Percentiles rank a stretch among this genome's conserved stretches.
These are phyloP conservation scores for Bathynomus jamesi DNA, from an alignment of 1,140 invertebrate genomes.

Conservation along the genomic window DNA sequence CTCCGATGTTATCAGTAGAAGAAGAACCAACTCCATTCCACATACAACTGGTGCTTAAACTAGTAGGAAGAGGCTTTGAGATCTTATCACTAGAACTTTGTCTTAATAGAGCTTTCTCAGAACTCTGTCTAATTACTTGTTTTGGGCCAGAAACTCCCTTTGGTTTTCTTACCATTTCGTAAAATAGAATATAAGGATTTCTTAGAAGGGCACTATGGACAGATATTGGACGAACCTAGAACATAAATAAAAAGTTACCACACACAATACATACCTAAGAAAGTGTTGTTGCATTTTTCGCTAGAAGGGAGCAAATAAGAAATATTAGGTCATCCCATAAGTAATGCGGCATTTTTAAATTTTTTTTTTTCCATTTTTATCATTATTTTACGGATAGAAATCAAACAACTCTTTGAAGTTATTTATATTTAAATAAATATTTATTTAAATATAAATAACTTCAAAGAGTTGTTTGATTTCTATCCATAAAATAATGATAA, in stretches of 20 bases:
- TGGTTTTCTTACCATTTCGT: conserved; percentile 54
- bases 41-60: background rate
- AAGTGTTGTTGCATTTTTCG: too few relatives aligned
- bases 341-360: too few relatives aligned
- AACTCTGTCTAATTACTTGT: background rate
- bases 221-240: conserved; percentile 61
- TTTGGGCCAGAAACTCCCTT: background rate
- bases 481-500: background rate
- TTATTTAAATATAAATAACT: too few relatives aligned
- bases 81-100: background rate
- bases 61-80: background rate
- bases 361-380: too few relatives aligned
- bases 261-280: conserved; percentile 23
- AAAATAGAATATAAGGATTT: conserved; percentile 84
- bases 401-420: too few relatives aligned
- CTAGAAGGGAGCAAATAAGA: too few relatives aligned
- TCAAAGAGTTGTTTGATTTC: too few relatives aligned
- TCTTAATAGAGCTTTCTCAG: background rate
- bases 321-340: too few relatives aligned
- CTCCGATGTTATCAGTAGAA: background rate
- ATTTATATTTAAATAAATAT: too few relatives aligned
- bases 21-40: background rate
- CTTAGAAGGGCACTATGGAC: conserved; percentile 64
- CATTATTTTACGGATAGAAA: too few relatives aligned
- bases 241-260: too few relatives aligned